A percentile compares a stretch with the other conserved stretches of the same genome.
These are phyloP conservation scores for Trachelus stipa DNA, from an alignment of 2,888 invertebrate genomes.

Conservation along the genomic window DNA sequence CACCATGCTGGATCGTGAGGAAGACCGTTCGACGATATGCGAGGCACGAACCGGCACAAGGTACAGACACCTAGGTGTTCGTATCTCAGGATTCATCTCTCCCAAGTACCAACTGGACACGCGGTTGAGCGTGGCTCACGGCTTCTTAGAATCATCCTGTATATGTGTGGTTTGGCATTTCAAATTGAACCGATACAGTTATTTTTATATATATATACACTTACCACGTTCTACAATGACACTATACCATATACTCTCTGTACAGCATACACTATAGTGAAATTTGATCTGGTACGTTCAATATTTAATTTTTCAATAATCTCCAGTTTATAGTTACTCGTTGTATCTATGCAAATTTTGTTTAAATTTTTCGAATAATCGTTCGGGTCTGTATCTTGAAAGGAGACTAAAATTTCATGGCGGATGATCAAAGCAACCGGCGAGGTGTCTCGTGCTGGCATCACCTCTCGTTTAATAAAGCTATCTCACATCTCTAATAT, in stretches of 20 bases:
- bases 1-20: constrained; percentile 10
- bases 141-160: constrained; percentile 36
- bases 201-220: neutral
- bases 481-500: constrained; percentile 60
- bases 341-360: no score
- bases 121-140: constrained; percentile 4
- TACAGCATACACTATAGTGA: no score
- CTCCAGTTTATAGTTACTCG: no score
- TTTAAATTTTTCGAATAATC: no score
- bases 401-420: constrained; percentile 8
- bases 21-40: constrained; percentile 38
- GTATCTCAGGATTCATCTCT: constrained; percentile 23
- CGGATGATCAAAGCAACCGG: constrained; percentile 55
- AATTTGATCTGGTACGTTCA: no score
- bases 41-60: constrained; percentile 30
- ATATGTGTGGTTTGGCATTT: constrained; percentile 13
- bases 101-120: constrained; percentile 1
- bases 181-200: constrained; percentile 12
- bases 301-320: no score
- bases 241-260: no score
- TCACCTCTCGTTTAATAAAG: constrained; percentile 56
- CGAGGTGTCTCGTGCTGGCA: constrained; percentile 48
- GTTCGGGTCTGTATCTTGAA: no score
- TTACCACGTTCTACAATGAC: no score
- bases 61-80: constrained; percentile 37